These are phyloP conservation scores for Myiozetetes cayanensis DNA, from an alignment of 2,113 vertebrate species.

Conservation along the genomic window DNA sequence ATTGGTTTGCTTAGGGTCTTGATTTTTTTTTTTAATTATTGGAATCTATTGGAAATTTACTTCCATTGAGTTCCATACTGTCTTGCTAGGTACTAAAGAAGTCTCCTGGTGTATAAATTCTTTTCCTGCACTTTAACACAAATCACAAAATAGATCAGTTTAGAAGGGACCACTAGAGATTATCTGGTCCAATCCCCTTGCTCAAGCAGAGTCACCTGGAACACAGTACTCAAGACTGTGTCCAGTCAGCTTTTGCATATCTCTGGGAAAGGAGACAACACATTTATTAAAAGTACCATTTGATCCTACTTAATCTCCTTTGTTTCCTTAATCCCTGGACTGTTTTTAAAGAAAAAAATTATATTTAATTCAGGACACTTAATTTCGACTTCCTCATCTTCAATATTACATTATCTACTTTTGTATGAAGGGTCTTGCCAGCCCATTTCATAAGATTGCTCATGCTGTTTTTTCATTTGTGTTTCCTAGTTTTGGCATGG, in stretches of 20 bases:
- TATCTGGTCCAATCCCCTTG: not conserved
- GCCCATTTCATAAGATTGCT: not conserved
- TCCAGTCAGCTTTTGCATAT: not conserved
- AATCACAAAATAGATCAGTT: not conserved
- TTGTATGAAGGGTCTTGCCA: not conserved
- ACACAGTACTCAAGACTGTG: not conserved
- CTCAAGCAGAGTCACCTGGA: not conserved
- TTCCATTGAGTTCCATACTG: not conserved
- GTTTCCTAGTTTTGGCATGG: not conserved
- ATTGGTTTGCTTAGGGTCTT: not conserved
- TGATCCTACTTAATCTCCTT: not conserved
- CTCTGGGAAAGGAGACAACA: not conserved
- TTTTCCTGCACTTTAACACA: not conserved
- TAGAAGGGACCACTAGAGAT: not conserved
- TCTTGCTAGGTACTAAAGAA: not conserved
- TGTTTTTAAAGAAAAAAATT: not conserved
- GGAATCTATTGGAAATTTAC: not conserved
- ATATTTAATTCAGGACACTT: not conserved
- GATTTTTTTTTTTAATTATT: not conserved
- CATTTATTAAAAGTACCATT: not conserved
- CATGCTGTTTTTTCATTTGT: not conserved
- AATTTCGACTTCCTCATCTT: not conserved
- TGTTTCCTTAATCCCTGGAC: not conserved
- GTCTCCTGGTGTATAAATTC: not conserved
- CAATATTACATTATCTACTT: not conserved